phyloP scores from a whole-genome alignment of 2,113 vertebrate species.

The Indri indri region DNA sequence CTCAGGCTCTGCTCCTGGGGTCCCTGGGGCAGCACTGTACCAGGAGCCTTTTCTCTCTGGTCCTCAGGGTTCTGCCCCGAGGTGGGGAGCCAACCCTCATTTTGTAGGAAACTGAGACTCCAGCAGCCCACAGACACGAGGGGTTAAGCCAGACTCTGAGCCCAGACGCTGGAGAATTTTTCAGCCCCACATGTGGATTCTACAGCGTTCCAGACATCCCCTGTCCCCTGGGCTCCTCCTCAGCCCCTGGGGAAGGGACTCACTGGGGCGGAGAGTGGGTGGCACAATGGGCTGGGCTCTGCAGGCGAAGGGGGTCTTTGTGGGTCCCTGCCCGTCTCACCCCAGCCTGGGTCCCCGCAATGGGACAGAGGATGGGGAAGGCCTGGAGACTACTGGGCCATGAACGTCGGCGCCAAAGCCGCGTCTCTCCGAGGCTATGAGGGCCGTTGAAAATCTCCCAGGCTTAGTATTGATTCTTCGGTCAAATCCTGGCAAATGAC shows the following conservation, averaged over 20 bases:
- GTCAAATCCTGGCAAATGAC: background rate
- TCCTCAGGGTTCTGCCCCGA: rapidly evolving
- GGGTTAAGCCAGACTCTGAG: background rate
- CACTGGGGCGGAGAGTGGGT: background rate
- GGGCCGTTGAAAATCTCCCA: background rate
- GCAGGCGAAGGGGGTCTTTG: background rate
- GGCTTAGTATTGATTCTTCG: background rate
- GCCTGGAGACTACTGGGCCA: too few relatives aligned
- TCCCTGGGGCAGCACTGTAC: background rate
- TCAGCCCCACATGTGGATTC: rapidly evolving
- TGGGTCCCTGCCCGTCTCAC: background rate
- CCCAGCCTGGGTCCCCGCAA: background rate
- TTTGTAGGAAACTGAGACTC: background rate
- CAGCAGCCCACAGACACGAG: background rate
- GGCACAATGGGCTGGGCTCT: background rate
- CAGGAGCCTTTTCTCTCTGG: background rate
- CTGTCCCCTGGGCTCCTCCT: background rate
- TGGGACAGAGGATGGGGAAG: too few relatives aligned
- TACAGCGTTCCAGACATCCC: background rate
- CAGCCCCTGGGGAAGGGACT: background rate
- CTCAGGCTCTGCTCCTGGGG: background rate
- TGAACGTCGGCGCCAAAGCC: background rate
- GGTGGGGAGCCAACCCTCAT: rapidly evolving
- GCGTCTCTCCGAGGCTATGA: rapidly evolving
- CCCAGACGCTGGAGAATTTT: background rate